A percentile compares a stretch with the other conserved stretches of the same genome.
Conservation (phyloP, 2,797 vertebrate species). For the Momotus momota region DNA sequence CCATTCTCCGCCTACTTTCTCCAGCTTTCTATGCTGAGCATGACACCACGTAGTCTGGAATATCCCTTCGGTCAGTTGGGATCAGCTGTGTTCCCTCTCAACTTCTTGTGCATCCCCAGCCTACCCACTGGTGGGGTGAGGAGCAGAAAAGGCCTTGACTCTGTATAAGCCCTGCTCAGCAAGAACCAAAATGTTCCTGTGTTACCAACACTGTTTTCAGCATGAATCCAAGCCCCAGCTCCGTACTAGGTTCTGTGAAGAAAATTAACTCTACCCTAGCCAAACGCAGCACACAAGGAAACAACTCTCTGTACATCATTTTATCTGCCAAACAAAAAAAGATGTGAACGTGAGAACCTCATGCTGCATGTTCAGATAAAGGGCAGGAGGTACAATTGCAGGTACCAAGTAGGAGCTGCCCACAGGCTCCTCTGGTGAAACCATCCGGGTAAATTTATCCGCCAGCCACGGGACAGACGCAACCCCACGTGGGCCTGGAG, state of each 20-base stretch:
- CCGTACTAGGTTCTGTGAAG: not conserved
- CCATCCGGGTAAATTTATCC: fast-evolving
- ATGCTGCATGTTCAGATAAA: not conserved
- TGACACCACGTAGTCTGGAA: not conserved
- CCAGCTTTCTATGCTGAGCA: not conserved
- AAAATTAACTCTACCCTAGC: not conserved
- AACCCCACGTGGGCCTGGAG: fast-evolving
- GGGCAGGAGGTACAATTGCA: fast-evolving
- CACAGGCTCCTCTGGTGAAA: not conserved
- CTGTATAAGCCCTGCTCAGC: not conserved
- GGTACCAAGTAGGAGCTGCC: not conserved
- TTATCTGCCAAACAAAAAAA: not conserved
- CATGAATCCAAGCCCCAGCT: not conserved
- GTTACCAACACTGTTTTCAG: too few relatives aligned
- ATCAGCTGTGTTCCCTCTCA: not conserved
- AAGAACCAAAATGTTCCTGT: too few relatives aligned
- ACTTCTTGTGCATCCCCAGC: too few relatives aligned
- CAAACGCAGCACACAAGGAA: not conserved
- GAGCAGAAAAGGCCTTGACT: too few relatives aligned
- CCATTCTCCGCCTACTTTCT: not conserved
- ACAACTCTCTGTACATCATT: not conserved
- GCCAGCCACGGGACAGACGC: fast-evolving
- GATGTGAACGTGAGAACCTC: not conserved
- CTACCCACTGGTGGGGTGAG: not conserved
- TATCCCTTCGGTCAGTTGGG: not conserved